Conservation (phyloP, 2,113 vertebrate genomes). For the Protobothrops flavoviridis region DNA sequence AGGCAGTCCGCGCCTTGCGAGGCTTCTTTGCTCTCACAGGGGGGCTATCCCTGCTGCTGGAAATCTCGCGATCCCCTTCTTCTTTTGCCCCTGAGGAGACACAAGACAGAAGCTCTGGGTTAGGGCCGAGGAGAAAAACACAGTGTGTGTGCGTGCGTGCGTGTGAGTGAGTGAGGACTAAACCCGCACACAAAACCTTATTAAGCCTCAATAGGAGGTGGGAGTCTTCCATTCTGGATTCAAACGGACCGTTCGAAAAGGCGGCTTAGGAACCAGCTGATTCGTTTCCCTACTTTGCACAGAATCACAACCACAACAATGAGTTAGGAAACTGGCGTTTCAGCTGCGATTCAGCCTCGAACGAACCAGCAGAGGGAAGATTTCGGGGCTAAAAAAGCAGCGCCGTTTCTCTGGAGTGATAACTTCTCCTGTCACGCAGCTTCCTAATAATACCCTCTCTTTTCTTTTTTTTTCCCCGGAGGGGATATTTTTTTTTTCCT, state of each 20-base stretch:
- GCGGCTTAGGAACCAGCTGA: background rate
- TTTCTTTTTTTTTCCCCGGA: too few relatives aligned
- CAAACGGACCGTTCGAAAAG: background rate
- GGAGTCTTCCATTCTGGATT: background rate
- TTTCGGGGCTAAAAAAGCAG: background rate
- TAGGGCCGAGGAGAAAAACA: background rate
- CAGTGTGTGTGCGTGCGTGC: too few relatives aligned
- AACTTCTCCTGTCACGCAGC: background rate
- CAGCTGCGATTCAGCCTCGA: too few relatives aligned
- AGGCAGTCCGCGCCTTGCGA: constrained; percentile 94
- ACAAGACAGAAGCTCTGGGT: constrained; percentile 23
- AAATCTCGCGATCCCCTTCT: constrained; percentile 94
- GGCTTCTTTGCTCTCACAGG: constrained; percentile 93
- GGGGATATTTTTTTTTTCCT: too few relatives aligned
- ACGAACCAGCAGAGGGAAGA: background rate
- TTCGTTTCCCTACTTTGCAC: too few relatives aligned
- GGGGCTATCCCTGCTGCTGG: constrained; percentile 95
- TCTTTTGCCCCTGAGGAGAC: constrained; percentile 84
- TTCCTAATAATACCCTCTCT: background rate
- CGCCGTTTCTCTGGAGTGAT: background rate
- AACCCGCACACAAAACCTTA: background rate
- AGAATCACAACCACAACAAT: background rate
- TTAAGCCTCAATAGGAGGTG: background rate
- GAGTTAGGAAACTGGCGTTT: background rate
- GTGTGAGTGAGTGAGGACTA: background rate